Percentiles rank a stretch among this genome's conserved stretches.
phyloP scores from a whole-genome alignment of 37 sponge, comb jelly and placozoan genomes.

The Cliona cf. orientalis region DNA sequence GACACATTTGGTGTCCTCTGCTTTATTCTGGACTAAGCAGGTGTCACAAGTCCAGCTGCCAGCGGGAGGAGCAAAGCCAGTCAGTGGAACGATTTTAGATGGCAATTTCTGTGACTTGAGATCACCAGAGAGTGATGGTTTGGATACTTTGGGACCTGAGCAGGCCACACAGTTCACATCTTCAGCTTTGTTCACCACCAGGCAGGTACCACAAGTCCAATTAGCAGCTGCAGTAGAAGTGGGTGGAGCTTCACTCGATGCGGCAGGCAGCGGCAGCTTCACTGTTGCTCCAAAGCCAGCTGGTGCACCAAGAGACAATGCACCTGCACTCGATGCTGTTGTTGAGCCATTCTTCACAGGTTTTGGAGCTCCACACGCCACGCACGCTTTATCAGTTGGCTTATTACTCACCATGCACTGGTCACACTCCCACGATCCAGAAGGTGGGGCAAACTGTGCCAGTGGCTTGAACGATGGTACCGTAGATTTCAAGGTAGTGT shows the following conservation, averaged over 20 bases:
- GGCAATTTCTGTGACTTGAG: too few species aligned
- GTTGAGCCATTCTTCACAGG: constrained; percentile 22
- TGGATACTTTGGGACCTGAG: constrained; percentile 6
- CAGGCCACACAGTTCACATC: constrained; percentile 55
- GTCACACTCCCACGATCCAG: constrained; percentile 50
- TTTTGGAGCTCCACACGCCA: constrained; percentile 42
- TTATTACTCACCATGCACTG: constrained; percentile 69
- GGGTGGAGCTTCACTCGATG: background rate
- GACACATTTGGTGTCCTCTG: constrained; percentile 34
- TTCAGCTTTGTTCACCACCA: constrained; percentile 56
- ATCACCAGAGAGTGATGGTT: too few species aligned
- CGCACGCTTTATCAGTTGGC: constrained; percentile 23
- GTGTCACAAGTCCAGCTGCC: constrained; percentile 68
- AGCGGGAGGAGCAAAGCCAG: constrained; percentile 23
- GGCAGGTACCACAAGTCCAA: constrained; percentile 74
- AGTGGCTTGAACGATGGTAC: background rate
- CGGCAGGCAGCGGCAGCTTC: background rate
- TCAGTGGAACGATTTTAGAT: too few species aligned
- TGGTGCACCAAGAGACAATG: background rate
- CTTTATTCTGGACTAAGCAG: constrained; percentile 68
- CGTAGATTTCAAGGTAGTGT: background rate
- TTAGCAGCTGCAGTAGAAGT: constrained; percentile 19
- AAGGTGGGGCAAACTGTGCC: constrained; percentile 48
- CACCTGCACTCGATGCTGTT: background rate
- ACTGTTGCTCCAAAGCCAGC: background rate